Conservation (phyloP, 2,888 invertebrate genomes). For the Cantharis flavilabris region DNA sequence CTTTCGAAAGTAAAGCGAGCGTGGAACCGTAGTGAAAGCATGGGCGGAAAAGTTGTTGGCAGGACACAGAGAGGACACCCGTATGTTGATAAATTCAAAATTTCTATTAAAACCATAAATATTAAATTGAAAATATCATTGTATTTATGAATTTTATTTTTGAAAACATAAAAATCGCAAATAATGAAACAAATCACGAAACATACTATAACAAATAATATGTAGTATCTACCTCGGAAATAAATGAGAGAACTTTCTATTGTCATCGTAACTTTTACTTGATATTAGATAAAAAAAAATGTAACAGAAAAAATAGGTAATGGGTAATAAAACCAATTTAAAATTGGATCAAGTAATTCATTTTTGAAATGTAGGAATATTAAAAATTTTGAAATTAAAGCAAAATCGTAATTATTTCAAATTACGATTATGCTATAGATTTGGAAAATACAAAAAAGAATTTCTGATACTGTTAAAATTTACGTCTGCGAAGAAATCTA, state of each 20-base stretch:
- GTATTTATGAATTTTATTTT: not conserved
- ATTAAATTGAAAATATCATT: not conserved
- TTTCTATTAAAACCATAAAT: not conserved
- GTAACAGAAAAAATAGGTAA: not conserved
- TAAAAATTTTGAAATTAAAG: not conserved
- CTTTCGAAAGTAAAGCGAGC: not conserved
- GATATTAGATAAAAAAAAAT: no score
- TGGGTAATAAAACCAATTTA: not conserved
- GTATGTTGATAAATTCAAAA: not conserved
- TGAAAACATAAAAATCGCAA: not conserved
- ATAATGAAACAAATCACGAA: not conserved
- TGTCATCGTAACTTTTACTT: not conserved
- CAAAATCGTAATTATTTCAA: no score
- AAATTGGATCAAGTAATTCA: not conserved
- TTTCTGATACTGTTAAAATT: not conserved
- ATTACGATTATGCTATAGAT: not conserved
- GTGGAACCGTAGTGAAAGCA: not conserved
- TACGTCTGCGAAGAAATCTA: not conserved
- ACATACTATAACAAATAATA: not conserved
- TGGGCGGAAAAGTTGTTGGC: not conserved
- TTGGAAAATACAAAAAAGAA: not conserved
- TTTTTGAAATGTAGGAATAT: not conserved
- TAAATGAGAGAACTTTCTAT: not conserved
- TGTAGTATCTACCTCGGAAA: not conserved
- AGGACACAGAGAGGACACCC: not conserved